phyloP scores from a whole-genome alignment of 2,797 vertebrate species.

The Aotus griseimembra region DNA sequence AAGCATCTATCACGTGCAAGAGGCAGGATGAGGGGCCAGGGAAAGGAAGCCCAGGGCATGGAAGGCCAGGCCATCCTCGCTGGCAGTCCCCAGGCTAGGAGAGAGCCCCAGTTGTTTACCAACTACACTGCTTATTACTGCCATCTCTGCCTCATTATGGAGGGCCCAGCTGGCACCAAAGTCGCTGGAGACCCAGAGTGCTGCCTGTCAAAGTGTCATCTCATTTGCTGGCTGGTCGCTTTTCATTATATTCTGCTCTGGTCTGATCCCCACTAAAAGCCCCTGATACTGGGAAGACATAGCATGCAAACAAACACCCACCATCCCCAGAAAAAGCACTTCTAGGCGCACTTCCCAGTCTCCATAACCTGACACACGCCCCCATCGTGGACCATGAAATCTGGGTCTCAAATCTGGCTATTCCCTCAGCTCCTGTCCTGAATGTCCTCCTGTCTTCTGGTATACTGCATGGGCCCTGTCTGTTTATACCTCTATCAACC shows the following conservation, averaged over 20 bases:
- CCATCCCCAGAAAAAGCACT: accelerated
- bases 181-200: neutral
- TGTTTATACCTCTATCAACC: neutral
- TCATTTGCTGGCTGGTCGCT: neutral
- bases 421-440: neutral
- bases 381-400: accelerated
- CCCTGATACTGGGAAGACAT: accelerated
- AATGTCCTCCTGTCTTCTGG: neutral
- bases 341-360: accelerated
- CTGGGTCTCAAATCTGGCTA: neutral
- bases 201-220: neutral
- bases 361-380: neutral
- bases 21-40: accelerated
- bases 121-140: neutral
- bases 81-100: neutral
- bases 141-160: neutral
- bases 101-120: accelerated
- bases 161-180: neutral
- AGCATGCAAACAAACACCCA: neutral
- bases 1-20: accelerated
- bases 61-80: accelerated
- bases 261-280: neutral
- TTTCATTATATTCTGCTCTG: neutral
- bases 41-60: accelerated
- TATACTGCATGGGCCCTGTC: neutral